Base-by-base conservation (phyloP, 2,888 invertebrate species). In the Ptilodon capucinus region DNA sequence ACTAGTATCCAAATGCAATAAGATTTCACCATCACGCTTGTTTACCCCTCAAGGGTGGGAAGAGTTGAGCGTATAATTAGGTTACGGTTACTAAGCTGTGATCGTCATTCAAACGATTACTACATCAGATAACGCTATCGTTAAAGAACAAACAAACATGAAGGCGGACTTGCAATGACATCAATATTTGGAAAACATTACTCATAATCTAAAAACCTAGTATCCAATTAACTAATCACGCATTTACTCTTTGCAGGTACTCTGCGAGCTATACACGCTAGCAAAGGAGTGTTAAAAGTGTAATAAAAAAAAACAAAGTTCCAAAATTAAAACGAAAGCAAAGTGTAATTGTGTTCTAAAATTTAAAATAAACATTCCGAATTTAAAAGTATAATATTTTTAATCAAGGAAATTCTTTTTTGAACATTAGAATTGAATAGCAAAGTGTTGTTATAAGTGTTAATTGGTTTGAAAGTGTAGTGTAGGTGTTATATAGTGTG, bases 131-230 rank as follows among this genome's bases (percentile, higher is more conserved):
- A 67, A 57, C 52, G 11, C 13, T 64, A 67, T 64, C 62, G 47
- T 41, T 7, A 6, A 16, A 14, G 28, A 21, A 36, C 40, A 46
- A 54, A 54, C 54, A 52, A 53, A 45, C 44, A 30, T 2, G 46
- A 18, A 49, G 47, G 50, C 25, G 21, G 42, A 43, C 53, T 38
- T 42, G 36, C 32, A 64, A 53, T 76, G 74, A 76, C 67, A 67
- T 71, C 79, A 76, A 70, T 62, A 65, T 68, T 62, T 66, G 54
- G 59, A 62, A 57, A 61, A 47, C 39, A 64, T 66, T 59, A 60
- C 53, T 64, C 60, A 60, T 55, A 51, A 64, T 56, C 60, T 49
- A 21, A 16, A 7, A 30, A 39, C 14, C 30, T 44, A 47, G 43
- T 46, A 32, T 39, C 25, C 30, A 40, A 16, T 28, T 42, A 52